These are phyloP conservation scores for Tholera decimalis DNA, from an alignment of 2,888 invertebrate genomes.

Conservation along the genomic window DNA sequence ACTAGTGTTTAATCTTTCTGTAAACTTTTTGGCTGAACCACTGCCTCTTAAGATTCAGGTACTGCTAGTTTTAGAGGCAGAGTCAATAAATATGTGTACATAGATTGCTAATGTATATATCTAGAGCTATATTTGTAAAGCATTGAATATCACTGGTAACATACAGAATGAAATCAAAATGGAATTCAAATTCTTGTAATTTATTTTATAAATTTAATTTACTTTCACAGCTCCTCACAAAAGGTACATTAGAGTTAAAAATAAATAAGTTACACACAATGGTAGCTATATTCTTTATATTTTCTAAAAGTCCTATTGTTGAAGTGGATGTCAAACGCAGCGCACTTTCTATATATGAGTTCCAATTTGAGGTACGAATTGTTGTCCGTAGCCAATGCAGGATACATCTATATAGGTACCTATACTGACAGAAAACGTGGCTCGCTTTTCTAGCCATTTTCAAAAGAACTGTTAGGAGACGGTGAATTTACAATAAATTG, in stretches of 20 bases:
- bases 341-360: conserved; percentile 55
- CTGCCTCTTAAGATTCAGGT: too few relatives aligned
- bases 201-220: too few relatives aligned
- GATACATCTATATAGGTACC: conserved; percentile 8
- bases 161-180: too few relatives aligned
- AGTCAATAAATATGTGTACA: too few relatives aligned
- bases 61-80: too few relatives aligned
- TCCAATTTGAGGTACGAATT: conserved; percentile 51
- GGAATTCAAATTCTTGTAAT: too few relatives aligned
- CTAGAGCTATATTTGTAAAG: too few relatives aligned
- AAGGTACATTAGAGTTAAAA: conserved; percentile 18
- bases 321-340: conserved; percentile 54
- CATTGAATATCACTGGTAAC: too few relatives aligned
- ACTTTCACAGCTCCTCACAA: background rate
- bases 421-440: background rate
- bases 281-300: conserved; percentile 15
- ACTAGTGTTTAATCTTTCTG: too few relatives aligned
- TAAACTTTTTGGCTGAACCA: too few relatives aligned
- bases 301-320: conserved; percentile 32
- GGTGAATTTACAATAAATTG: background rate
- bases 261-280: conserved; percentile 20
- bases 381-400: conserved; percentile 13
- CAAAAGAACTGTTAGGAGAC: background rate
- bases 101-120: too few relatives aligned
- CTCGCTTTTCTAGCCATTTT: background rate